Percentiles rank a stretch among this genome's conserved stretches.
Evolutionary conservation across 2,797 vertebrate genomes (phyloP).

Genomic region (Mallotus villosus): DNA sequence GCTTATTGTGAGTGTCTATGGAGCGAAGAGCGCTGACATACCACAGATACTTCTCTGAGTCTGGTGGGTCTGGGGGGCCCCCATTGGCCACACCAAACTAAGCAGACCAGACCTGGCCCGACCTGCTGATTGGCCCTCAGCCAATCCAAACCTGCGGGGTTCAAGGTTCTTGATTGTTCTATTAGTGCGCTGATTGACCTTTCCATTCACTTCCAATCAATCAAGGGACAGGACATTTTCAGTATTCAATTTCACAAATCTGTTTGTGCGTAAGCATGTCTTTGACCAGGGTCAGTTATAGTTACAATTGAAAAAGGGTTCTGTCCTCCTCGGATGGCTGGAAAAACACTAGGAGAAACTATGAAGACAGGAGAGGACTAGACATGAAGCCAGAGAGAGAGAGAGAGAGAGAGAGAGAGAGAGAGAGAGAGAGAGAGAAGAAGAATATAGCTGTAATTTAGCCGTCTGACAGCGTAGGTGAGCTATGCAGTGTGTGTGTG

Average conservation of each 20-base stretch:
- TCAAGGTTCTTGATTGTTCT: neutral
- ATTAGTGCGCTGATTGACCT: neutral
- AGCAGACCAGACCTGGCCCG: neutral
- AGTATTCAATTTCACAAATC: neutral
- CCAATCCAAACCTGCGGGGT: neutral
- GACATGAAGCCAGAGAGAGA: constrained; percentile 33
- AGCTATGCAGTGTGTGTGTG: constrained; percentile 84
- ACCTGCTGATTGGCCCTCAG: neutral
- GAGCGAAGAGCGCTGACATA: constrained; percentile 29
- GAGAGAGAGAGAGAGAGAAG: neutral
- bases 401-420: constrained; percentile 33
- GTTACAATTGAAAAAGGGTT: neutral
- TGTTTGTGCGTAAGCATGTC: too few species aligned
- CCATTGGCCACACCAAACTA: neutral
- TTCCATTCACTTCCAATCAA: neutral
- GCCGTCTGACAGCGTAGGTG: constrained; percentile 81
- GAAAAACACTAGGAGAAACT: neutral
- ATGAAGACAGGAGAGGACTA: neutral
- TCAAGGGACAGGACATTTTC: neutral
- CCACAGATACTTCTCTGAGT: constrained; percentile 36
- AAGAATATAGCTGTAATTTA: constrained; percentile 79
- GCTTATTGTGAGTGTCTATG: constrained; percentile 38
- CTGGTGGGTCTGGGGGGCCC: constrained; percentile 17
- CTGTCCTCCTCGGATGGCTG: neutral
- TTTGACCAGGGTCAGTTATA: neutral